Evolutionary conservation across 1,140 invertebrate species (phyloP).

Genomic region (Lordiphosa stackelbergi): DNA sequence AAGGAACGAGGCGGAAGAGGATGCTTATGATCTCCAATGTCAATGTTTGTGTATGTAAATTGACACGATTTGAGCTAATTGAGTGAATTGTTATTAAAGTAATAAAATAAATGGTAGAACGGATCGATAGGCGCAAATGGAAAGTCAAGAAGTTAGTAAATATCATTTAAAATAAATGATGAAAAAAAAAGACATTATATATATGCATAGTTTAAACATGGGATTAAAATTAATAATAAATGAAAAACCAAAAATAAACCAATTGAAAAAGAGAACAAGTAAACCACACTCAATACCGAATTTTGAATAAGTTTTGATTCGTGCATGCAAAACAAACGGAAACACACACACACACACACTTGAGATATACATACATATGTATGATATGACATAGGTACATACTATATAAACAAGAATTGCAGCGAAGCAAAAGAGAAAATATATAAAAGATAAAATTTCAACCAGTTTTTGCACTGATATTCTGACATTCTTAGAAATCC

Average conservation of each 20-base stretch:
- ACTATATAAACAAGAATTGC: conserved; percentile 19
- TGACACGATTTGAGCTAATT: conserved; percentile 71
- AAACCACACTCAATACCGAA: conserved; percentile 50
- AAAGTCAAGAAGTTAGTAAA: conserved; percentile 62
- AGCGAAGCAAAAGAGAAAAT: conserved; percentile 20
- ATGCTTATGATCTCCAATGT: conserved; percentile 65
- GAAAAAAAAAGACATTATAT: conserved; percentile 38
- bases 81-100: conserved; percentile 76
- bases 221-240: conserved; percentile 59
- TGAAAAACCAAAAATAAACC: conserved; percentile 24
- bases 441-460: conserved; percentile 24
- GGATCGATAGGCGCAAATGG: conserved; percentile 44
- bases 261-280: conserved; percentile 40
- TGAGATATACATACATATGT: conserved; percentile 20
- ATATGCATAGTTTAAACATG: conserved; percentile 75
- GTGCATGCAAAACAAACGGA: conserved; percentile 31
- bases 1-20: conserved; percentile 29
- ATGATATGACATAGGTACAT: conserved; percentile 9
- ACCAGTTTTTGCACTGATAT: conserved; percentile 21
- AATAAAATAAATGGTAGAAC: conserved; percentile 57
- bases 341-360: conserved; percentile 3
- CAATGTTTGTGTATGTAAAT: conserved; percentile 57
- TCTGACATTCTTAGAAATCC: conserved; percentile 41
- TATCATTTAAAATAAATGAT: conserved; percentile 72
- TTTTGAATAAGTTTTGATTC: conserved; percentile 56